Conservation (phyloP, 1,140 invertebrate genomes). For the Drosophila ohnishii region DNA sequence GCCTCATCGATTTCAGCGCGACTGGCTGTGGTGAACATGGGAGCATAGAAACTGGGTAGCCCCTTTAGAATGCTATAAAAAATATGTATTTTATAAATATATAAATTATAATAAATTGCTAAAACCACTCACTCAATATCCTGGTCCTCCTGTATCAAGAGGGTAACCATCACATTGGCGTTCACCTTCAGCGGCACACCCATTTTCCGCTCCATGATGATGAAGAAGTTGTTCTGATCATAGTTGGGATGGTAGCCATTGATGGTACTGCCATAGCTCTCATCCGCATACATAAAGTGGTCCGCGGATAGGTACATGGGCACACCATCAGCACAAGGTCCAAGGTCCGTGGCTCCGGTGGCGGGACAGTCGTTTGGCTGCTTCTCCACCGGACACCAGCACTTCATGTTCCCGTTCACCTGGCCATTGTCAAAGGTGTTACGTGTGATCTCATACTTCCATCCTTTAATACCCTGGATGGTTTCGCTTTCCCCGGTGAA, state of each 20-base stretch:
- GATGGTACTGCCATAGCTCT: conserved; percentile 86
- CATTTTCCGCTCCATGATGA: conserved; percentile 89
- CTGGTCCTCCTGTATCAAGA: conserved; percentile 85
- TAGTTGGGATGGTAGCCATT: conserved; percentile 88
- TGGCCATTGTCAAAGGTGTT: conserved; percentile 88
- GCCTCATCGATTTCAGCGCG: conserved; percentile 55
- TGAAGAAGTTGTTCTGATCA: conserved; percentile 87
- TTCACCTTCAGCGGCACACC: conserved; percentile 88
- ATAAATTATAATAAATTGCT: neutral
- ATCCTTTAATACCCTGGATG: conserved; percentile 85
- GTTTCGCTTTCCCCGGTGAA: conserved; percentile 71
- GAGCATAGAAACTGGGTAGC: conserved; percentile 70
- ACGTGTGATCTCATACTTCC: conserved; percentile 85
- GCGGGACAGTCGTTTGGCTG: conserved; percentile 83
- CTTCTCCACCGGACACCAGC: conserved; percentile 83
- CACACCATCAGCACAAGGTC: conserved; percentile 87
- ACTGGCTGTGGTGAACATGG: conserved; percentile 70
- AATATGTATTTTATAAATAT: neutral
- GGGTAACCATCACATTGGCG: conserved; percentile 89
- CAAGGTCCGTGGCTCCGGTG: conserved; percentile 86
- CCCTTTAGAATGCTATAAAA: conserved; percentile 57
- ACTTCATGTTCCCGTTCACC: conserved; percentile 85
- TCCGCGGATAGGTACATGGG: conserved; percentile 93
- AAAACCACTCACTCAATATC: conserved; percentile 84
- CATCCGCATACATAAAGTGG: conserved; percentile 92